Evolutionary conservation across 2,797 vertebrate genomes (phyloP).

Genomic region (Myripristis jacobus): DNA sequence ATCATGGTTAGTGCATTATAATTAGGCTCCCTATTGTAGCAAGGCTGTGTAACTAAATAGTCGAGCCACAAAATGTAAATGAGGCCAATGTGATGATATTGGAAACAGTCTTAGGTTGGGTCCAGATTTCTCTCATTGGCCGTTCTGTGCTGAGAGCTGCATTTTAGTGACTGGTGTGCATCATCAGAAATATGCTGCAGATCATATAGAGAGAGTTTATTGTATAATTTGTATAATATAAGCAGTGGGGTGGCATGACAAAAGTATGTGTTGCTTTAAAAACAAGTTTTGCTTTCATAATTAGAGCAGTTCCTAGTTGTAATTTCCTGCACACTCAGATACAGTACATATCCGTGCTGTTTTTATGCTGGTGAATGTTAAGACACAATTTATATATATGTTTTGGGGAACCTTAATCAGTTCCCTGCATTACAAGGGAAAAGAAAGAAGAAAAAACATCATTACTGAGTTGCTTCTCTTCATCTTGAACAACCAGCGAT

Average conservation of each 20-base stretch:
- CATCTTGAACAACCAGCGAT: too few species aligned
- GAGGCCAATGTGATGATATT: constrained; percentile 60
- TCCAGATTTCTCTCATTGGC: constrained; percentile 47
- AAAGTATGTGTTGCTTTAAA: background rate
- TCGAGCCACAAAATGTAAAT: constrained; percentile 63
- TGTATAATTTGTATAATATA: constrained; percentile 26
- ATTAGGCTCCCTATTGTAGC: constrained; percentile 71
- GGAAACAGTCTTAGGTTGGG: constrained; percentile 61
- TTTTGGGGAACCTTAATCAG: background rate
- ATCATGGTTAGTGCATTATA: constrained; percentile 76
- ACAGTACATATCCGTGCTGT: background rate
- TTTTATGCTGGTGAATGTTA: background rate
- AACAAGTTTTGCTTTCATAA: background rate
- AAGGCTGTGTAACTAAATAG: constrained; percentile 70
- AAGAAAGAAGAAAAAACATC: too few species aligned
- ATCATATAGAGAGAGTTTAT: constrained; percentile 2
- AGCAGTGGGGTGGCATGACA: background rate
- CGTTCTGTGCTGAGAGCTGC: background rate
- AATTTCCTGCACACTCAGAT: background rate
- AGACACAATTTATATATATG: background rate
- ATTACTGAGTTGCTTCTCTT: too few species aligned
- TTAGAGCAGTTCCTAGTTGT: background rate
- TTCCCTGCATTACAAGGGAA: background rate
- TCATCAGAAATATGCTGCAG: constrained; percentile 19
- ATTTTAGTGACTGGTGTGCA: constrained; percentile 30